Base-by-base conservation (phyloP, 2,797 vertebrate genomes). In the Halcyon leucocephala region DNA sequence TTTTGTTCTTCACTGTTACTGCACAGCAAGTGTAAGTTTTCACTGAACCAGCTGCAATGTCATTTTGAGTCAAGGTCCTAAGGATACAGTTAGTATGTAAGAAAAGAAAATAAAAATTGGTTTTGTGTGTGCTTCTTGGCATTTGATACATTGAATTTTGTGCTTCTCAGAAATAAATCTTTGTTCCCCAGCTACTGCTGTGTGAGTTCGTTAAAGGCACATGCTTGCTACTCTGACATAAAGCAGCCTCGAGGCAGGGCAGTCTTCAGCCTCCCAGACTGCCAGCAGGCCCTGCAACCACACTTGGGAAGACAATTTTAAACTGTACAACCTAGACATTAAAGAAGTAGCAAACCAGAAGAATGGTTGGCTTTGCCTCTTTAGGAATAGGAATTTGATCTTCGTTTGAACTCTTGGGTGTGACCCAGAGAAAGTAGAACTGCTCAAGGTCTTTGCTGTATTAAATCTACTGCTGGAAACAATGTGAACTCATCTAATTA, bases 401-500 rank as follows among this genome's bases (percentile, higher is more conserved):
- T 95, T 55, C 12, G 9, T 90, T 94, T 92, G 61, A 94, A 49
- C 66, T 90, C 39, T 31, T 86, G 64, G 66, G 16, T 48, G 33
- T 83, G 81, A 86, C 4, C 1, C 31, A 28, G 60, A 82, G 80
- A 92, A 89, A 83, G 73, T 24, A 82, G 15, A 91, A 73, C 48
- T 37, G 60, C 62, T 93, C 55, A 70, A 12, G 70, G 39, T 94
- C 77, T 95, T 91, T 79, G 20, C 66, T 89, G n/a, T 90, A 79
- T 90, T 72, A 90, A 69, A 77, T 65, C 14, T 85, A 22, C 57
- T 25, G 31, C 77, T 88, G 62, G 77, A 95, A 90, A 44, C 51
- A 62, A 51, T 54, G 88, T 80, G 62, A 86, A 28, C n/a, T 72
- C 90, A 58, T 82, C 70, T 93, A 81, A 83, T 96, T 71, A 76